These are phyloP conservation scores for Dendrolimus punctatus DNA, from an alignment of 1,140 invertebrate species.

Conservation along the genomic window DNA sequence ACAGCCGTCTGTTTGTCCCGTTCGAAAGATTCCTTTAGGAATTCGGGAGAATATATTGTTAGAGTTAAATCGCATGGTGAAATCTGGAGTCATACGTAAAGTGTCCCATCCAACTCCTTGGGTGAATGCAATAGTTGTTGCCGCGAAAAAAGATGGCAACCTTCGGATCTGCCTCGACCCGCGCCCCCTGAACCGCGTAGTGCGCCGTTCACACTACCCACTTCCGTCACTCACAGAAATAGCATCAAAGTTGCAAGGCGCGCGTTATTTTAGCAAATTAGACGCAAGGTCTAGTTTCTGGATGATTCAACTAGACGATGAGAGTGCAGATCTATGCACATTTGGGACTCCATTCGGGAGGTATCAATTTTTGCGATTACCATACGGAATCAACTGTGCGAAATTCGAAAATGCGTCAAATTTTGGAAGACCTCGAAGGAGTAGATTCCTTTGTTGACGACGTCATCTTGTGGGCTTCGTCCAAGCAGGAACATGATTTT, in stretches of 20 bases:
- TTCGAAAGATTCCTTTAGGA: too few relatives aligned
- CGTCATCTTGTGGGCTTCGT: slow-evolving; percentile 2
- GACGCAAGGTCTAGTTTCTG: slow-evolving; percentile 27
- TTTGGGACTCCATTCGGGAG: slow-evolving; percentile 28
- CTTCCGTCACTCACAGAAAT: slow-evolving; percentile 20
- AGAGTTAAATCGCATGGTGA: too few relatives aligned
- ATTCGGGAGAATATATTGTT: too few relatives aligned
- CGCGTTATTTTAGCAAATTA: slow-evolving; percentile 19
- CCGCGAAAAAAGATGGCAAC: too few relatives aligned
- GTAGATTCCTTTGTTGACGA: slow-evolving; percentile 9
- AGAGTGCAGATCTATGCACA: slow-evolving; percentile 19
- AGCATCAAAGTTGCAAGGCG: slow-evolving; percentile 13
- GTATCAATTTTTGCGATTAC: slow-evolving; percentile 26
- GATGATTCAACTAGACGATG: slow-evolving; percentile 16
- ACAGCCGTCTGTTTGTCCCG: too few relatives aligned
- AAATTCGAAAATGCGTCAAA: slow-evolving; percentile 10
- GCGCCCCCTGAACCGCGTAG: too few relatives aligned
- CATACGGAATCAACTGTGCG: slow-evolving; percentile 24
- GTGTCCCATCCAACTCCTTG: too few relatives aligned
- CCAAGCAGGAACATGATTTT: slow-evolving; percentile 1
- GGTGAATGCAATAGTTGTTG: too few relatives aligned
- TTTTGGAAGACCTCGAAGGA: slow-evolving; percentile 4
- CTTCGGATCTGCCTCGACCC: too few relatives aligned
- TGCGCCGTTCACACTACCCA: slow-evolving; percentile 18
- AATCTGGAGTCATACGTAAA: too few relatives aligned